Base-by-base conservation (phyloP, 2,888 invertebrate genomes). In the Hypselothyrea guttata region DNA sequence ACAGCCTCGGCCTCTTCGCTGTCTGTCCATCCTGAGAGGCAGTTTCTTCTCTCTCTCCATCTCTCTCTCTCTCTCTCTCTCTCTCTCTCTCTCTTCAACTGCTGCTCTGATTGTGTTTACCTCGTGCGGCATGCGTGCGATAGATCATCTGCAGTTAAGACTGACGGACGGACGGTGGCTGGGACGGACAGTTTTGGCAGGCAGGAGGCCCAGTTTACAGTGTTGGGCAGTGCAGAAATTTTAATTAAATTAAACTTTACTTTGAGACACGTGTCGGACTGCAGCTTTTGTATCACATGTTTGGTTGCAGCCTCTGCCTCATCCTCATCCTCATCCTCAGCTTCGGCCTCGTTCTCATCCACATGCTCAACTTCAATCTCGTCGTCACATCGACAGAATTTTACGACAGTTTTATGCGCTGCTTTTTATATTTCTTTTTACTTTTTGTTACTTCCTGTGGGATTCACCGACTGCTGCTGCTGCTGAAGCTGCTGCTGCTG, bases 231-330 rank as follows among this genome's bases (percentile, higher is more conserved):
- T 79, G 84, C 75, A 71, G 62, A 71, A 63, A 82, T 83, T 86
- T 84, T 81, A 86, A 81, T 81, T 86, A 82, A 81, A 81, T 81
- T 81, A 86, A 81, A 82, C 55, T 82, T 86, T 86, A 65, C 75
- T 78, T 59, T 81, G 60, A 73, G 82, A 81, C 86, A 79, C 79
- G 78, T 86, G 79, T 86, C 67, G 62, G 77, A 45, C 47, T 57
- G 53, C 56, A 46, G 54, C 48, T 52, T 47, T 42, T 38, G 34
- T 62, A 49, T 34, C 51, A 46, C 55, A 44, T 64, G 47, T 64
- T 58, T 55, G 60, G 46, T 34, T 52, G 47, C 47, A 46, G 35
- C 35, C 30, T 28, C 59, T 47, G 41, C 15, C 55, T 13, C 33
- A 45, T 44, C 18, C 51, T 1, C 46, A 62, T 37, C 52, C 22